Base-by-base conservation (phyloP, 92 coral and sea anemone genomes). In the Paramuricea clavata region DNA sequence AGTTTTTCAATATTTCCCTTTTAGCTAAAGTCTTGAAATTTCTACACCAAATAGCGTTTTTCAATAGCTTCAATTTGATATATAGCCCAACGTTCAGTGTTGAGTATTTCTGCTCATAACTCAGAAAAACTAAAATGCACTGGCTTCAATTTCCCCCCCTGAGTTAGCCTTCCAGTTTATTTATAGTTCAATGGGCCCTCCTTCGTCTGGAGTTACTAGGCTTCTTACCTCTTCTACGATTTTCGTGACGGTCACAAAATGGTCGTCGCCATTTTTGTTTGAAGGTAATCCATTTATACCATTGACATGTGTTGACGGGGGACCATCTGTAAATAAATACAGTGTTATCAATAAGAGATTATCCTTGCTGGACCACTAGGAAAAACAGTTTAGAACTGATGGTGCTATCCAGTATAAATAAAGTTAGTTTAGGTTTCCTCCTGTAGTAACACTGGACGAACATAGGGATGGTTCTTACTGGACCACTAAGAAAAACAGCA, bases 231-330 rank as follows among this genome's bases (percentile, higher is more conserved):
- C 98, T 72, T 96, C 99, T 32, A 96, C 94, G 10, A 94, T 94
- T 79, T 96, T 96, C 0, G 99, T 96, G 59, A 96, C 99, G 0
- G 99, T 96, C 13, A 96, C 97, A 61, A 96, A 90, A 33, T 96
- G 99, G 35, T 96, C 99, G 1, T 89, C 93, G 47, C 86, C 54
- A 81, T 89, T 9, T 78, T 87, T 28, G 76, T 72, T 33, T 87
- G 88, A 22, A 49, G 78, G 56, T 60, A 86, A 11, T 61, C 34
- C 87, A 73, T 15, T 49, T 61, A 61, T 43, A 0, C 79, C 85
- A 36, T 80, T 75, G 44, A 28, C 56, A 16, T 36, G 84, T 8
- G 42, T 25, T 4, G 62, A 54, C 11, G 62, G 62, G 5, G 62
- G 23, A 17, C 62, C 62, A 54, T 54, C 62, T 54, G 26, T 21